Base-by-base conservation (phyloP, 2,113 vertebrate genomes). In the Antechinus flavipes region DNA sequence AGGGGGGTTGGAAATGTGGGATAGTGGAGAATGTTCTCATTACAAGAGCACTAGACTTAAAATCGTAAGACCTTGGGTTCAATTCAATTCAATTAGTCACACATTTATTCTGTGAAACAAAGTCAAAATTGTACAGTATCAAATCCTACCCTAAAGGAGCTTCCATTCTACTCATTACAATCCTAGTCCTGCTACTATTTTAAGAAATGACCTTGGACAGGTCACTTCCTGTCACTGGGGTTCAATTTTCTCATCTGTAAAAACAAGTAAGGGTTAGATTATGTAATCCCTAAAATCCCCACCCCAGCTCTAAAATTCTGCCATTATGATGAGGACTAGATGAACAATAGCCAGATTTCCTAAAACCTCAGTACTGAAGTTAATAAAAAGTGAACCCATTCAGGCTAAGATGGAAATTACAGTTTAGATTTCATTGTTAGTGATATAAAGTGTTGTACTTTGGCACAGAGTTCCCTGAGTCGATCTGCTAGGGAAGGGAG, bases 331-430 rank as follows among this genome's bases (percentile, higher is more conserved):
- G 90, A 56, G 93, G 54, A 22, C 54, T 91, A 89, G 94, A 93
- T 54, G 91, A 95, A 96, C 94, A 53, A 49, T 56, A 76, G 90
- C 58, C 27, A 10, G 54, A 27, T 94, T 93, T 61, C 97, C 52
- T 94, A 91, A 53, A 94, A 91, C 91, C 91, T 91, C 68, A 11
- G 0, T 0, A 2, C 23, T 27, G 2, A n/a, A 22, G 93, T 16
- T n/a, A 96, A 93, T 93, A 26, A 2, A 26, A 7, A 89, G 95
- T 19, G 89, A 93, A 93, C 0, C 54, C 90, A 93, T 58, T 98
- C 94, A 97, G 92, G 61, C 93, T 97, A 93, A 94, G 58, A 22
- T 93, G 35, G 68, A 97, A 97, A 97, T 97, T 95, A 93, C 46
- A 97, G 91, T 97, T 96, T 97, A 30, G 0, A 54, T 97, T 97